phyloP scores from a whole-genome alignment of 2,113 vertebrate genomes.

The Acanthochromis polyacanthus region DNA sequence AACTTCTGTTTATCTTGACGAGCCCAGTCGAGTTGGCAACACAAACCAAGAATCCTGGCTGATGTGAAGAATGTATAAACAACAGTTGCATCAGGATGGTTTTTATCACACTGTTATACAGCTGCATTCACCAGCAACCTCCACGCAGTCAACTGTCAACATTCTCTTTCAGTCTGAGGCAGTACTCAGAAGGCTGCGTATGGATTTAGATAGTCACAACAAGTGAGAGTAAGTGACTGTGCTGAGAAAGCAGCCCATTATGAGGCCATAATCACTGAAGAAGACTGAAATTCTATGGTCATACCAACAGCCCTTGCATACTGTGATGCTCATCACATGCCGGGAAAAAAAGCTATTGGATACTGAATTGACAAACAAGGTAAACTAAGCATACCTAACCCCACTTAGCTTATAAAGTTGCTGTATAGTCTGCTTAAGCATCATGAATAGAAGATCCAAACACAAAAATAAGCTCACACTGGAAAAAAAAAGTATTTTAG shows the following conservation, averaged over 20 bases:
- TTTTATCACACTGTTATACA: slow-evolving; percentile 44
- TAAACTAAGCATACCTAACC: too few relatives aligned
- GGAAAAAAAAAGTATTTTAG: too few relatives aligned
- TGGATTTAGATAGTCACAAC: slow-evolving; percentile 14
- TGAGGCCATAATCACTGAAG: not conserved
- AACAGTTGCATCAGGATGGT: slow-evolving; percentile 31
- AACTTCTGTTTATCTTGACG: slow-evolving; percentile 49
- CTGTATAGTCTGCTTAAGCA: too few relatives aligned
- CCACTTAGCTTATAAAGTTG: too few relatives aligned
- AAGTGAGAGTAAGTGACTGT: not conserved
- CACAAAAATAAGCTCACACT: too few relatives aligned
- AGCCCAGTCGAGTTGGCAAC: slow-evolving; percentile 1
- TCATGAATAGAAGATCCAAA: too few relatives aligned
- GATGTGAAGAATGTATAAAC: slow-evolving; percentile 53
- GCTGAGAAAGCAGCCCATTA: slow-evolving; percentile 13
- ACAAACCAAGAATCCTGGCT: slow-evolving; percentile 30
- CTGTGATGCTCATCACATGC: not conserved
- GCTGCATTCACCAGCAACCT: slow-evolving; percentile 18
- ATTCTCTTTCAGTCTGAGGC: slow-evolving; percentile 4
- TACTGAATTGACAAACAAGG: too few relatives aligned
- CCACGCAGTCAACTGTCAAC: not conserved
- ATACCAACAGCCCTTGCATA: not conserved
- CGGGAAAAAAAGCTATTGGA: not conserved
- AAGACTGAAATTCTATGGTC: not conserved
- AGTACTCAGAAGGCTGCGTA: slow-evolving; percentile 1